Base-by-base conservation (phyloP, 1,140 invertebrate genomes). In the Ceratina japonica region DNA sequence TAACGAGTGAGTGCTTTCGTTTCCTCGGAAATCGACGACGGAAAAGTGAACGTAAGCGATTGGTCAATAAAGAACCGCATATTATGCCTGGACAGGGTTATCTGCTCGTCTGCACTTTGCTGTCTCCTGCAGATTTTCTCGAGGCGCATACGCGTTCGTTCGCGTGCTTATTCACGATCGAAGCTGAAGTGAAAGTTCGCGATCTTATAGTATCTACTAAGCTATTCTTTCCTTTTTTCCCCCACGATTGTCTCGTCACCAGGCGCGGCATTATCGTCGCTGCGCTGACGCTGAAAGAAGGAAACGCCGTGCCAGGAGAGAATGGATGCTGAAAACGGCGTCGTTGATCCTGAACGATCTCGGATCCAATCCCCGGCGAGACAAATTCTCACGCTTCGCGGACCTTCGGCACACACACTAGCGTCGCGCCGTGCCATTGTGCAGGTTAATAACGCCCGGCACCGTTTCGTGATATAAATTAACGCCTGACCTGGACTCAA, bases 21-120 rank as follows among this genome's bases (percentile, higher is more conserved):
- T 44, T 79, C 61, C 52, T 54, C 69, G 59, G 62, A 62, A 70
- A 83, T 73, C 68, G 18, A 31, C 68, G 62, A n/a, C 62, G 58
- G 72, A 84, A 76, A 79, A 80, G 82, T 62, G 76, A 84, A 79
- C 54, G 72, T 54, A 27, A 63, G 70, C 52, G 73, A 54, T 66
- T 72, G 80, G 79, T 77, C 76, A 87, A 89, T 91, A 90, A 91
- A 88, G 88, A 89, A 84, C 81, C 79, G 81, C 71, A 86, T 79
- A 82, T 89, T 90, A 85, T 88, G 75, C 79, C 61, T 52, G 63
- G 70, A 85, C 80, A 84, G 77, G 86, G 83, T 89, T 90, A 86
- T 89, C 88, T 75, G 77, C 88, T 83, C 85, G 87, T 88, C 85
- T 82, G 82, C 84, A 87, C 81, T 88, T 86, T 84, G 82, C 83